phyloP scores from a whole-genome alignment of 2,888 invertebrate genomes.

The Notocelia uddmanniana region DNA sequence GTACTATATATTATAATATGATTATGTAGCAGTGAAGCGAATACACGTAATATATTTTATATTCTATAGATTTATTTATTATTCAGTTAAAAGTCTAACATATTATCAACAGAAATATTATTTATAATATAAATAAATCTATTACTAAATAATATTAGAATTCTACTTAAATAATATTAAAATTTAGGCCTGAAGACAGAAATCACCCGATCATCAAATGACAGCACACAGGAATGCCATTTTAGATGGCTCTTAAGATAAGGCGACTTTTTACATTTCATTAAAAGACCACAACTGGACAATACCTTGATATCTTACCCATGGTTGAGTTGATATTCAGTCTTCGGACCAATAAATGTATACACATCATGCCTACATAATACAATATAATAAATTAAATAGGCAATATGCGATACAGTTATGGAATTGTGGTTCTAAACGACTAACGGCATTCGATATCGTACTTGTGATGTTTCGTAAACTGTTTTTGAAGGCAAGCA shows the following conservation, averaged over 20 bases:
- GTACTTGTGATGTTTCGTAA: slow-evolving; percentile 31
- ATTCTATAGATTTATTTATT: neutral
- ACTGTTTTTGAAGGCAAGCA: slow-evolving; percentile 31
- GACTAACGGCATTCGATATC: slow-evolving; percentile 9
- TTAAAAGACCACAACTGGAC: neutral
- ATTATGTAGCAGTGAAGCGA: slow-evolving; percentile 1
- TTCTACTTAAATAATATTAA: neutral
- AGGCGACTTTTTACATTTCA: neutral
- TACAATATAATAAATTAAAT: slow-evolving; percentile 14
- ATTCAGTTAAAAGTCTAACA: neutral
- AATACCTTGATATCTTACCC: neutral
- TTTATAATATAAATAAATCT: neutral
- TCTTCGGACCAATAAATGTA: slow-evolving; percentile 20
- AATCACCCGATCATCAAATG: slow-evolving; percentile 1
- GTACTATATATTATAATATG: neutral
- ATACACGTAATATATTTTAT: neutral
- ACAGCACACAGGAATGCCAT: neutral
- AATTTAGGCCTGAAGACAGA: slow-evolving; percentile 4
- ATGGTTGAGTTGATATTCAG: slow-evolving; percentile 24
- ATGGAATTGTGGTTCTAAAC: slow-evolving; percentile 16
- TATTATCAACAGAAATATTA: neutral
- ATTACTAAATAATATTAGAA: neutral
- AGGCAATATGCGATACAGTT: slow-evolving; percentile 8
- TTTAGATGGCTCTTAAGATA: neutral
- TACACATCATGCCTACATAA: slow-evolving; percentile 4